Evolutionary conservation across 2,113 vertebrate species (phyloP).

Genomic region (Taxidea taxus): DNA sequence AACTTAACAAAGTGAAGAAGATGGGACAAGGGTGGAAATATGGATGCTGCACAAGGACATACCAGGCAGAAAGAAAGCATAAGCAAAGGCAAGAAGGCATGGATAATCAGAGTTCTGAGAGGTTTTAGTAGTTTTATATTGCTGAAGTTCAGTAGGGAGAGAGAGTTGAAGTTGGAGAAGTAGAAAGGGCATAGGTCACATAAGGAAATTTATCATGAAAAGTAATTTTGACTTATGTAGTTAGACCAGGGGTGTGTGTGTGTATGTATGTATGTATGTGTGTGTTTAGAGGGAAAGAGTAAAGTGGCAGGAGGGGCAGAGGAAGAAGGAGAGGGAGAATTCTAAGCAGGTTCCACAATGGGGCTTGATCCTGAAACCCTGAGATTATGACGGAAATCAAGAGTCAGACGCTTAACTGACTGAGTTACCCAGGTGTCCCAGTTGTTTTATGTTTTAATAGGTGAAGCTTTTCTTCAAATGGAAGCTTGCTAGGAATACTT

Average conservation of each 20-base stretch:
- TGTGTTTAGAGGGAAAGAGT: too few species aligned
- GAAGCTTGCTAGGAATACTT: background rate
- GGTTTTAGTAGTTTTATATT: background rate
- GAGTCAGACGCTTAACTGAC: background rate
- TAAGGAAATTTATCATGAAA: background rate
- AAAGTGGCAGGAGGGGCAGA: too few species aligned
- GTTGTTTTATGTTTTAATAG: background rate
- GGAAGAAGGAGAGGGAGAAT: background rate
- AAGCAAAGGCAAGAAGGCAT: background rate
- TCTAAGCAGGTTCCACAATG: background rate
- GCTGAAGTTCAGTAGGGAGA: background rate
- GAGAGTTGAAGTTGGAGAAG: background rate
- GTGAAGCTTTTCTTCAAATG: background rate
- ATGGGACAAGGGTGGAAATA: background rate
- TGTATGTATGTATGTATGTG: too few species aligned
- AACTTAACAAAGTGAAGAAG: background rate
- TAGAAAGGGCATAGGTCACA: background rate
- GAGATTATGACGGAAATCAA: background rate
- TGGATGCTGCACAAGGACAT: background rate
- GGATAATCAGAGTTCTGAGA: background rate
- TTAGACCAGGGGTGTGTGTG: background rate
- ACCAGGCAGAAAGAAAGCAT: background rate
- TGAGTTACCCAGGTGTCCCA: background rate
- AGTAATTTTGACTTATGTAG: background rate
- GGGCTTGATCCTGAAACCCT: background rate